A percentile compares a stretch with the other conserved stretches of the same genome.
Conservation (phyloP, 2,113 vertebrate species). For the Hemiscyllium ocellatum region DNA sequence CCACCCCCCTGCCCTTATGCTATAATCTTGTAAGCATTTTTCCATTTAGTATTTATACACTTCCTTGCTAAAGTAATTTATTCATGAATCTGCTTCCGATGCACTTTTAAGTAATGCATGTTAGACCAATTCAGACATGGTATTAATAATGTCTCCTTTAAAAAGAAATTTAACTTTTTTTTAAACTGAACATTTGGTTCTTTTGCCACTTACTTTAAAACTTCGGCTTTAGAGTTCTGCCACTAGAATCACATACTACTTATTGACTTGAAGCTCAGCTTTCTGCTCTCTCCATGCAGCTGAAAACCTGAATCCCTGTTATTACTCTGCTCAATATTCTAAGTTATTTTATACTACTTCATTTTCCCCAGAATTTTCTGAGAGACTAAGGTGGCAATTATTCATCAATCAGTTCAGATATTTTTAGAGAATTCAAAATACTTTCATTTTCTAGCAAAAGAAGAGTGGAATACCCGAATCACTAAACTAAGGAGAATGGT, state of each 20-base stretch:
- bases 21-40: background rate
- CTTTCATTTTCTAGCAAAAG: constrained; percentile 48
- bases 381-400: background rate
- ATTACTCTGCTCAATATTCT: background rate
- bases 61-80: background rate
- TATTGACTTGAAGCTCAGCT: background rate
- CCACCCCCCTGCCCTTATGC: too few species aligned
- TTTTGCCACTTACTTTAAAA: background rate
- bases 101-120: background rate
- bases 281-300: background rate
- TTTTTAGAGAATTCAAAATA: background rate
- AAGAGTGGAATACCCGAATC: constrained; percentile 61
- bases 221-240: background rate
- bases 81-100: background rate
- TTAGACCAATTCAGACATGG: too few species aligned
- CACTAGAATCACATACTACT: background rate
- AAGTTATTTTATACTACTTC: too few species aligned
- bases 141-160: background rate
- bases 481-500: constrained; percentile 60
- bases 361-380: background rate
- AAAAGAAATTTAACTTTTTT: too few species aligned
- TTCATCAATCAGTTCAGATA: background rate
- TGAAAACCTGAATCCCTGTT: background rate
- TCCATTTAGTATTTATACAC: background rate
- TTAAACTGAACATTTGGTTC: background rate